Percentiles rank a stretch among this genome's conserved stretches.
Conservation (phyloP, 2,797 vertebrate species). For the Malacoraja senta region DNA sequence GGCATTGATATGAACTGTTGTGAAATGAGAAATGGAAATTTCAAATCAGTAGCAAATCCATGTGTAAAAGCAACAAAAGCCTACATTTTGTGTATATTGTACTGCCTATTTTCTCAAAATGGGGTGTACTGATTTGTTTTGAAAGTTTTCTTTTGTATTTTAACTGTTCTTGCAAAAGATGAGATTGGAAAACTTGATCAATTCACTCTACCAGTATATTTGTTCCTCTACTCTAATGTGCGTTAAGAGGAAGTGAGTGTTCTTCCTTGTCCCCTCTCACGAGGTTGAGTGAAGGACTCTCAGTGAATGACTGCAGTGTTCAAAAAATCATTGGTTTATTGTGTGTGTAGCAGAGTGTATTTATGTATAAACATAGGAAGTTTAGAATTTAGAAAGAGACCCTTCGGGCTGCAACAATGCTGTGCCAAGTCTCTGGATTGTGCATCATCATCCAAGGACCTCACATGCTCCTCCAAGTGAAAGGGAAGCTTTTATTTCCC, state of each 20-base stretch:
- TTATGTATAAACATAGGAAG: background rate
- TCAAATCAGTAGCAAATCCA: background rate
- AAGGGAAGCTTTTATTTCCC: no score
- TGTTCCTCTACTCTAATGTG: background rate
- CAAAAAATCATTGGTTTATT: background rate
- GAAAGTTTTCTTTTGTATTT: background rate
- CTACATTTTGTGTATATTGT: background rate
- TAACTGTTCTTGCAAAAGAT: background rate
- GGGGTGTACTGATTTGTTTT: background rate
- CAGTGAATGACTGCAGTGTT: background rate
- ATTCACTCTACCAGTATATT: background rate
- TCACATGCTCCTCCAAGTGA: background rate
- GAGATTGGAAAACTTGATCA: background rate
- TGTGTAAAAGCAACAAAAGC: background rate
- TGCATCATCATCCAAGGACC: background rate
- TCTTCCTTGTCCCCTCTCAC: background rate
- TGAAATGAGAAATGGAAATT: constrained; percentile 26
- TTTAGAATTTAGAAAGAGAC: background rate
- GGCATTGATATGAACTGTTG: background rate
- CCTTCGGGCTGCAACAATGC: no score
- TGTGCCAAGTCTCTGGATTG: no score
- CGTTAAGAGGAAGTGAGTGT: background rate
- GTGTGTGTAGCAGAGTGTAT: background rate
- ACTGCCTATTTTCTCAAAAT: background rate
- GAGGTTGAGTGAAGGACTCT: background rate